Evolutionary conservation across 2,113 vertebrate species (phyloP).

Genomic region (Hippocampus barbouri): DNA sequence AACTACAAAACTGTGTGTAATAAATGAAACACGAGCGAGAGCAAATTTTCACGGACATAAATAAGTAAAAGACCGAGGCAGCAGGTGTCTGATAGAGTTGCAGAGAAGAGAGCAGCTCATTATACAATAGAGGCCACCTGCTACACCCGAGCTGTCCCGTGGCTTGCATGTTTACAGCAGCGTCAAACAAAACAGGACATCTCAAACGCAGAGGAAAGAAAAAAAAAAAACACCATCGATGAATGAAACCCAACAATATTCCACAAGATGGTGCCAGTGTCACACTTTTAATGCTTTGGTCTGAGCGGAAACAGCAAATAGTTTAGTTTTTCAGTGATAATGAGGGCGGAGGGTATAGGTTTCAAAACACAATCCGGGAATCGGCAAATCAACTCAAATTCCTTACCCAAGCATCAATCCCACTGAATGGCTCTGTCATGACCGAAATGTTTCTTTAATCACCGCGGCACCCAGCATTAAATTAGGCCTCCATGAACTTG

Average conservation of each 20-base stretch:
- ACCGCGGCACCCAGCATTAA: background rate
- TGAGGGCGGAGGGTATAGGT: too few species aligned
- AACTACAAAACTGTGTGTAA: conserved; percentile 36
- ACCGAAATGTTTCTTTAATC: background rate
- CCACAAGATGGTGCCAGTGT: too few species aligned
- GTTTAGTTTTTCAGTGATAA: too few species aligned
- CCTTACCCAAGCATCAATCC: background rate
- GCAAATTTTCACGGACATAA: conserved; percentile 59
- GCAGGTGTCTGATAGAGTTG: conserved; percentile 73
- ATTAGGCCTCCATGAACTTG: conserved; percentile 10
- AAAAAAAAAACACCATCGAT: background rate
- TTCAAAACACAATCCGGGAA: too few species aligned
- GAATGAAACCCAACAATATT: too few species aligned
- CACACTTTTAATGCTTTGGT: too few species aligned
- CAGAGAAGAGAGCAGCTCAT: conserved; percentile 61
- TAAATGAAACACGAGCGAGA: conserved; percentile 62
- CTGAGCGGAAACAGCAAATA: too few species aligned
- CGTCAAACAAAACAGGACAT: background rate
- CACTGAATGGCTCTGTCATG: background rate
- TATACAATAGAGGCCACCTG: conserved; percentile 71
- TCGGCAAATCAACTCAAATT: background rate
- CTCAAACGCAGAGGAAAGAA: background rate
- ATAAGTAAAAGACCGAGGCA: conserved; percentile 68
- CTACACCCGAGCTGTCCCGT: conserved; percentile 50
- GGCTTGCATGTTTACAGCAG: conserved; percentile 36